A percentile compares a stretch with the other conserved stretches of the same genome.
phyloP scores from a whole-genome alignment of 2,797 vertebrate genomes.

The Epinephelus awoara region DNA sequence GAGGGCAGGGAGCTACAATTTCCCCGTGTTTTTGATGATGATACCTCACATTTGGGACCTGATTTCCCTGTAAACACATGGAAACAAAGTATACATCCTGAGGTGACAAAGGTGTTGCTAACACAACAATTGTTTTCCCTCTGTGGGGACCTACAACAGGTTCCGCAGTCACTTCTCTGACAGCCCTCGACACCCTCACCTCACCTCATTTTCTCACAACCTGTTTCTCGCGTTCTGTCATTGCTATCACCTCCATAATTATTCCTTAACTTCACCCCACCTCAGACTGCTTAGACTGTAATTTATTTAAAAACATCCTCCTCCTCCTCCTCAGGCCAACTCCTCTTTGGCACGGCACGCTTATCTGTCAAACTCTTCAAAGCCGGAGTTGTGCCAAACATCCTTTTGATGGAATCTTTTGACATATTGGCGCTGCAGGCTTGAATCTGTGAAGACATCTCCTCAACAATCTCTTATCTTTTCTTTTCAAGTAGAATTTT shows the following conservation, averaged over 20 bases:
- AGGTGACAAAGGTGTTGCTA: constrained; percentile 81
- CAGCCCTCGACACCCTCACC: constrained; percentile 75
- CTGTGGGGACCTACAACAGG: constrained; percentile 68
- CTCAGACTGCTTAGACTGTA: constrained; percentile 44
- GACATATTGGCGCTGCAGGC: constrained; percentile 57
- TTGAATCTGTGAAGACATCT: constrained; percentile 49
- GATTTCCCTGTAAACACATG: constrained; percentile 69
- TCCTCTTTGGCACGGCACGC: constrained; percentile 34
- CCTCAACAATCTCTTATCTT: constrained; percentile 47
- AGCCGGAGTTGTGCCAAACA: constrained; percentile 62
- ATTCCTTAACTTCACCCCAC: constrained; percentile 66
- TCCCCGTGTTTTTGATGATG: constrained; percentile 53
- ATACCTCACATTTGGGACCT: constrained; percentile 64
- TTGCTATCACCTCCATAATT: constrained; percentile 75
- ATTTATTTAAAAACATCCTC: constrained; percentile 54
- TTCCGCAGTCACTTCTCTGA: constrained; percentile 69
- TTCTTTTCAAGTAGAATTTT: constrained; percentile 46
- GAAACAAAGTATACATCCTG: constrained; percentile 68
- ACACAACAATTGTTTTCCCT: constrained; percentile 75
- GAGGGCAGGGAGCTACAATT: constrained; percentile 47
- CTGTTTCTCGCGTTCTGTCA: constrained; percentile 79
- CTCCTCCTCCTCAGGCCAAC: constrained; percentile 54
- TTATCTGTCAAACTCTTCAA: constrained; percentile 72
- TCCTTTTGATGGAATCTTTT: constrained; percentile 69
- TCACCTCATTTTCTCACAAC: constrained; percentile 79